Conservation (phyloP, 2,113 vertebrate species). For the Larimichthys polyactis region DNA sequence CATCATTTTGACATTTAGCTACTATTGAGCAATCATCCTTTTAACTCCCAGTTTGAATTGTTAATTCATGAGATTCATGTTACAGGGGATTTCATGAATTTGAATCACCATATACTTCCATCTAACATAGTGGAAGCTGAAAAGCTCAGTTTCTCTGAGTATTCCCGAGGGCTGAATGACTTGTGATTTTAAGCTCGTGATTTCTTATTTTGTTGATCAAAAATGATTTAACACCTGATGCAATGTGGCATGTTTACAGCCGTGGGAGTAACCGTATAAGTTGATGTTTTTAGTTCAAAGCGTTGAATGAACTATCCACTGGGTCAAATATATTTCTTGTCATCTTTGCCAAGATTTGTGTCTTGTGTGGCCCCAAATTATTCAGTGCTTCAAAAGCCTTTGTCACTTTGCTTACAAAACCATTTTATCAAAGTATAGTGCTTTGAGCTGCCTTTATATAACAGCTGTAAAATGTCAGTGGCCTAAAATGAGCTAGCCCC, state of each 20-base stretch:
- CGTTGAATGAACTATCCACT: not conserved
- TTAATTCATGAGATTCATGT: not conserved
- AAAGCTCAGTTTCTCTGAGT: not conserved
- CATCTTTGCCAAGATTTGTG: constrained; percentile 1
- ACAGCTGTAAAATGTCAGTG: constrained; percentile 9
- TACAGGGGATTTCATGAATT: not conserved
- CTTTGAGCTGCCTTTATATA: not conserved
- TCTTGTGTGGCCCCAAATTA: not conserved
- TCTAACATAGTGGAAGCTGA: not conserved
- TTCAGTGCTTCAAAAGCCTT: not conserved
- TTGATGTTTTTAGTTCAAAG: not conserved
- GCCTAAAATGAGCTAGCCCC: not conserved
- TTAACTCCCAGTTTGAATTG: not conserved
- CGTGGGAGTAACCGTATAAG: not conserved
- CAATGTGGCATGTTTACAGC: not conserved
- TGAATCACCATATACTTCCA: not conserved
- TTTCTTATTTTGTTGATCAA: not conserved
- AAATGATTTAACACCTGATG: not conserved
- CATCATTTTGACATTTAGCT: not conserved
- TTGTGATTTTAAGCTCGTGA: not conserved
- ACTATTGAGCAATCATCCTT: not conserved
- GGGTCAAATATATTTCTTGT: not conserved
- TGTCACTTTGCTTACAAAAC: constrained; percentile 8
- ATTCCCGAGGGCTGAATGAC: not conserved
- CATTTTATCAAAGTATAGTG: not conserved